Evolutionary conservation across 2,113 vertebrate species (phyloP), one percentile per base, ranked within the genome.

Genomic region (Xiphophorus couchianus): DNA sequence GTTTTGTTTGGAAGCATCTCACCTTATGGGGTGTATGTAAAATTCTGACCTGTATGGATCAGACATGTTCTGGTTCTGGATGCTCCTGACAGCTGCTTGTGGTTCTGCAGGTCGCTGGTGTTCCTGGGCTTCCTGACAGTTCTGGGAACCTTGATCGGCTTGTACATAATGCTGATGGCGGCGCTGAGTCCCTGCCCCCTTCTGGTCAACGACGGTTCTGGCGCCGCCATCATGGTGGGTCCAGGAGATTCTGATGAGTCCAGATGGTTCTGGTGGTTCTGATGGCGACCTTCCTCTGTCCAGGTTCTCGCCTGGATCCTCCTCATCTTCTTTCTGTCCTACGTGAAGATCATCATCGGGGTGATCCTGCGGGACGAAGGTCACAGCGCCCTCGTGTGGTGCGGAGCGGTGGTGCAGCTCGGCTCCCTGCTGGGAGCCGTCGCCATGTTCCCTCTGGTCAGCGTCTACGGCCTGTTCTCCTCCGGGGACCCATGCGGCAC

Each of bases 391-490:
- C 94, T 96, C 0, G 94, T 96, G 86, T 96, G 95, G 94, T 96
- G 95, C 3, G 96, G 96, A 15, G 94, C 94, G 0, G 92, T 95
- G 33, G 95, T 96, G 83, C 96, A 96, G 91, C 31, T 96, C 17
- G 96, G 96, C n/a, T 96, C 96, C n/a, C 87, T 96, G 88, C 63
- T 95, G 67, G 96, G 96, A 0, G 95, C 95, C 0, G 89, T 95
- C 1, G 86, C 92, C 39, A 94, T 96, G 91, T 96, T 96, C 62
- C 96, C 96, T 0, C 63, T 95, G 84, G 93, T 96, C 80, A 96
- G 93, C 39, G 76, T 96, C 10, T 94, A 91, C 48, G 71, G 69
- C 65, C 76, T 86, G 39, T 96, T 96, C 62, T 85, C 48, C 17
- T 93, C 95, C 0, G 95, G 95, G 2, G 94, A 96, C 75, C 90